Evolutionary conservation across 2,113 vertebrate species (phyloP), one percentile per base, ranked within the genome.

Genomic region (Chamaea fasciata): DNA sequence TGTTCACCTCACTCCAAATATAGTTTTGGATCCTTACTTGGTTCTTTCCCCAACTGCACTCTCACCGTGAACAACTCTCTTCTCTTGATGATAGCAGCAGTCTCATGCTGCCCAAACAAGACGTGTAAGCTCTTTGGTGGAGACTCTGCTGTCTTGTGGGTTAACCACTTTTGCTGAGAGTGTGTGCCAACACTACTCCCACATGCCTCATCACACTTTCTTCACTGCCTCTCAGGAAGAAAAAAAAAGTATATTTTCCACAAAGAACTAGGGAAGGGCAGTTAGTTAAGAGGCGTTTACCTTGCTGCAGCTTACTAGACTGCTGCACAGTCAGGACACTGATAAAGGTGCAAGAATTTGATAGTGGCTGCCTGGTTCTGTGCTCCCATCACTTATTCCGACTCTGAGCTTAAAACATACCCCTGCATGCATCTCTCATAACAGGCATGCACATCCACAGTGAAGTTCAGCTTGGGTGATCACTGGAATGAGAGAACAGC

Each of bases 51-150:
- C 10, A 60, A 0, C 11, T 33, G 39, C 49, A 37, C 33, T 49
- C n/a, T 53, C 39, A 68, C 3, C 0, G 0, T 6, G 15, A 37
- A 47, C 18, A 46, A 13, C 13, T 37, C 35, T 52, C 23, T 86
- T 59, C 31, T 47, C 30, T 24, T 31, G 19, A 37, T 28, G 12
- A 37, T 80, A 46, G 24, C 37, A 70, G 60, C 22, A 30, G 10
- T 26, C 23, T 89, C 50, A 19, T 23, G 24, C 59, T 86, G 23
- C 19, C 22, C n/a, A 74, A n/a, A 37, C 21, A 41, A 77, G 26
- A 17, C 24, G 20, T 26, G 10, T 15, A 41, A 39, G 10, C 24
- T 79, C 62, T 67, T 76, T n/a, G 10, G 13, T 49, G 33, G n/a
- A 75, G 31, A 16, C 13, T 47, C 27, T 65, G 22, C 75, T 68